Conservation (phyloP, 2,113 vertebrate genomes). For the Eulemur macaco region DNA sequence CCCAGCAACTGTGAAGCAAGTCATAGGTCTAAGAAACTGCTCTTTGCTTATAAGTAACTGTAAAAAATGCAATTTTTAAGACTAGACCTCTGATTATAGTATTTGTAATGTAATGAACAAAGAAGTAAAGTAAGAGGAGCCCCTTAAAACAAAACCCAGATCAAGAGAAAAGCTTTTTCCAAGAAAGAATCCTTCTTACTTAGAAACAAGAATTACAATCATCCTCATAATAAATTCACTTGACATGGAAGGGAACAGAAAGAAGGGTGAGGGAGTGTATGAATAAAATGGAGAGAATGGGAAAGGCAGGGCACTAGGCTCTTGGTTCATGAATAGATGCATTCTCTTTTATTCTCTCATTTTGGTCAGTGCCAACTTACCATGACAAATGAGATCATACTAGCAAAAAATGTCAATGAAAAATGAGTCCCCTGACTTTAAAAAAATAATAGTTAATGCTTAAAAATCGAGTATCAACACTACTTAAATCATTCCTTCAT, state of each 20-base stretch:
- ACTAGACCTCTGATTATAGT: not conserved
- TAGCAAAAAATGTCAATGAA: conserved; percentile 18
- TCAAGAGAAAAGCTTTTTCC: not conserved
- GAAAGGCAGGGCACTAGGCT: not conserved
- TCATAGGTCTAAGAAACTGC: not conserved
- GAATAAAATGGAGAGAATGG: not conserved
- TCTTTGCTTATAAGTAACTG: not conserved
- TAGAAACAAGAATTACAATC: conserved; percentile 1
- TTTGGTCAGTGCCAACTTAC: conserved; percentile 23
- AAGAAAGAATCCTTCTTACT: not conserved
- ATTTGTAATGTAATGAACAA: not conserved
- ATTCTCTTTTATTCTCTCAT: conserved; percentile 24
- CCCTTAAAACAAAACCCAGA: conserved; percentile 1
- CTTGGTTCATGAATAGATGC: conserved; percentile 6
- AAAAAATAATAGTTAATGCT: not conserved
- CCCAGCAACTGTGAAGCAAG: not conserved
- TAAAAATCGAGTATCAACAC: not conserved
- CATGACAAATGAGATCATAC: conserved; percentile 50
- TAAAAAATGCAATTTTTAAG: not conserved
- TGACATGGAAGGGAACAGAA: not conserved
- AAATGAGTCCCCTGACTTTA: conserved; percentile 6
- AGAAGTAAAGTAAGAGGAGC: not conserved
- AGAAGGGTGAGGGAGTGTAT: not conserved
- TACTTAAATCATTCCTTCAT: not conserved
- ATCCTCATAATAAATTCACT: not conserved